phyloP scores from a whole-genome alignment of 2,113 vertebrate genomes.

The Penelope pileata region DNA sequence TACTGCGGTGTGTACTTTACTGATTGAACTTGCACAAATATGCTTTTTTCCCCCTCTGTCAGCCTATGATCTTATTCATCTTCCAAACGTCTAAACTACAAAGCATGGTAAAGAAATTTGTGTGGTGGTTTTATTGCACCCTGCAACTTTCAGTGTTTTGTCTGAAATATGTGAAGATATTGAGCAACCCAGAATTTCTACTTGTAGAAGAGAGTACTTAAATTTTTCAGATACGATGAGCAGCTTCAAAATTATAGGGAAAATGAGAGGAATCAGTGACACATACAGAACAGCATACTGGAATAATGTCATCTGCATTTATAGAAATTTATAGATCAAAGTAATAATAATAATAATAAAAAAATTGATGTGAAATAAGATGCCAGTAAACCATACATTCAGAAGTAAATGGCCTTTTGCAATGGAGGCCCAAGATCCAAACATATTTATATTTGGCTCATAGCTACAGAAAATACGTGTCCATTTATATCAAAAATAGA shows the following conservation, averaged over 20 bases:
- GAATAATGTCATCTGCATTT: background rate
- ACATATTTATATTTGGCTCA: conserved; percentile 10
- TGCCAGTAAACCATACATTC: background rate
- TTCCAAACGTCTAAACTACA: background rate
- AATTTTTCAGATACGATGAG: conserved; percentile 30
- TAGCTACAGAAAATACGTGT: background rate
- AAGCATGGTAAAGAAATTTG: conserved; percentile 5
- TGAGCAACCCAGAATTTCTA: background rate
- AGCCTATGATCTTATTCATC: background rate
- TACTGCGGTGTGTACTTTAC: background rate
- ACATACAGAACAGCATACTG: background rate
- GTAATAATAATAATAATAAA: too few species aligned
- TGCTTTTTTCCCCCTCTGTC: background rate
- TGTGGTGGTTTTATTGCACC: background rate
- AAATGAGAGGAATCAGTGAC: background rate
- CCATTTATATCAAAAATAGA: background rate
- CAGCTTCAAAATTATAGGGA: background rate
- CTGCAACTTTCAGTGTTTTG: background rate
- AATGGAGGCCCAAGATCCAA: background rate
- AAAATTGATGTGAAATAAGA: too few species aligned
- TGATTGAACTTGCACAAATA: background rate
- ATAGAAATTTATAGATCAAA: background rate
- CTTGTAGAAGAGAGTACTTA: background rate
- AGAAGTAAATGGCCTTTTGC: background rate
- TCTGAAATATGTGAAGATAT: background rate